phyloP scores from a whole-genome alignment of 2,888 invertebrate genomes.

The Lasioglossum villosulum region DNA sequence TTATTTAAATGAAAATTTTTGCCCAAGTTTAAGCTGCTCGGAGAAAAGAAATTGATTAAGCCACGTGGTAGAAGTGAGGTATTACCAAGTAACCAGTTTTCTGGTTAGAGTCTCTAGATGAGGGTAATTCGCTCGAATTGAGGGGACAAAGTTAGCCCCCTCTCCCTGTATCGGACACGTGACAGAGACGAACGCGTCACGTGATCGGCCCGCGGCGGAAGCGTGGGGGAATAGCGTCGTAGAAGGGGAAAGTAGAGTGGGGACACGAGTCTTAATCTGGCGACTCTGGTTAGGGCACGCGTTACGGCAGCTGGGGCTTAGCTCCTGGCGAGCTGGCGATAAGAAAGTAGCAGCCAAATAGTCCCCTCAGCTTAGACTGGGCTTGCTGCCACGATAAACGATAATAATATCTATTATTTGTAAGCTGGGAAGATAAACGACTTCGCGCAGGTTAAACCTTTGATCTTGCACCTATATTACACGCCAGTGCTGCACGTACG shows the following conservation, averaged over 20 bases:
- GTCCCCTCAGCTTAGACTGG: constrained; percentile 65
- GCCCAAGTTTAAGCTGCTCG: neutral
- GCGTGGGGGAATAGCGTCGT: no score
- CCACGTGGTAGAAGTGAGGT: neutral
- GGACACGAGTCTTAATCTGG: no score
- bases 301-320: constrained; percentile 43
- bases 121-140: no score
- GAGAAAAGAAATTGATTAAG: neutral
- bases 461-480: neutral
- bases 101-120: neutral
- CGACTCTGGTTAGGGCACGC: constrained; percentile 1
- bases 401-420: constrained; percentile 79
- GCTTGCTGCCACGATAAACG: constrained; percentile 73
- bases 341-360: constrained; percentile 74
- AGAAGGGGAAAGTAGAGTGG: no score
- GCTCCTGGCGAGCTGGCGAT: constrained; percentile 66
- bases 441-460: constrained; percentile 20
- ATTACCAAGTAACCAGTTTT: constrained; percentile 12
- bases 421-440: constrained; percentile 74
- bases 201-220: no score
- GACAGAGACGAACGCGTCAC: no score
- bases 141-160: no score
- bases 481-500: neutral
- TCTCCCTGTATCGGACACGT: no score
- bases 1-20: no score